These are phyloP conservation scores for Myotis vivesi DNA, from an alignment of 2,797 vertebrate genomes.

Conservation along the genomic window DNA sequence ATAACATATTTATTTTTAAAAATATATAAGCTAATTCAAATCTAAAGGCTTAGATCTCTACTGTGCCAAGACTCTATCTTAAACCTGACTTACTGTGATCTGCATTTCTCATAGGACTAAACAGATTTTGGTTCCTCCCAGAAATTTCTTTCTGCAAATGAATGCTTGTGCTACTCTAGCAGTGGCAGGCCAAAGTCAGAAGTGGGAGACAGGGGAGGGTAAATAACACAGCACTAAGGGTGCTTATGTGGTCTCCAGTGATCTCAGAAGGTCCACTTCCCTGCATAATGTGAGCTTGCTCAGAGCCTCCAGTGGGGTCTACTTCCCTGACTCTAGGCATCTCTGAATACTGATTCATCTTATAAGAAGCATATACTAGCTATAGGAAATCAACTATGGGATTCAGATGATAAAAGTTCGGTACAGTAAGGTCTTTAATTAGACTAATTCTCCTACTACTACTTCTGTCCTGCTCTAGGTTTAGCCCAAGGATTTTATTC, in stretches of 20 bases:
- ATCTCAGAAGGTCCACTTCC: background rate
- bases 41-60: background rate
- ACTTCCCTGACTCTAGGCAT: background rate
- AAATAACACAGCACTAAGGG: background rate
- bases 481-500: background rate
- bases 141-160: constrained; percentile 13
- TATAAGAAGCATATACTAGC: background rate
- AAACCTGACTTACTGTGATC: background rate
- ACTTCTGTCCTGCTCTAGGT: background rate
- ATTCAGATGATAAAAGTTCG: background rate
- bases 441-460: background rate
- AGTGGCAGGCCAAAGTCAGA: background rate
- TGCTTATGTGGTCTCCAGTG: background rate
- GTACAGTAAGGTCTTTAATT: background rate
- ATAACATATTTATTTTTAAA: background rate
- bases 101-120: background rate
- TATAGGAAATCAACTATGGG: background rate
- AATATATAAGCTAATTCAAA: background rate
- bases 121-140: background rate
- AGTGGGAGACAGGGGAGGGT: background rate
- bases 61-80: background rate
- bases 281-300: background rate
- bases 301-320: background rate
- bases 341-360: background rate
- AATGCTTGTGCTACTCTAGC: background rate